Percentiles rank a stretch among this genome's conserved stretches.
Evolutionary conservation across 2,113 vertebrate species (phyloP).

Genomic region (Lepisosteus oculatus): DNA sequence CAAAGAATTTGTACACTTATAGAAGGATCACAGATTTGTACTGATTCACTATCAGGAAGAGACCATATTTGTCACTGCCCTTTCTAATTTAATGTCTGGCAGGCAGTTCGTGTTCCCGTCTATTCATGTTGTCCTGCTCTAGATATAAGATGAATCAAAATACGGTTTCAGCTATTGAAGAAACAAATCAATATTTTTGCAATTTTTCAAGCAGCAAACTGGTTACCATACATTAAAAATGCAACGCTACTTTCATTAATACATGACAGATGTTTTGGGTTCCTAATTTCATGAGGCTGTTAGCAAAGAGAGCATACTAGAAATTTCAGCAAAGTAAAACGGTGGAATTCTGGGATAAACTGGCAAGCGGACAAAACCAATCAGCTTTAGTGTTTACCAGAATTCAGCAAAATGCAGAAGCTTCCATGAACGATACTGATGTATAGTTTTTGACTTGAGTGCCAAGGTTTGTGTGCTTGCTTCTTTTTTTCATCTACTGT

Average conservation of each 20-base stretch:
- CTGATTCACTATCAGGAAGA: conserved; percentile 16
- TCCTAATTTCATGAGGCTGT: neutral
- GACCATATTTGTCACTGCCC: conserved; percentile 11
- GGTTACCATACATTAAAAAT: conserved; percentile 7
- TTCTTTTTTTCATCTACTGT: too few relatives aligned
- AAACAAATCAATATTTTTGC: conserved; percentile 13
- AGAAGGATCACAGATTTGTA: conserved; percentile 20
- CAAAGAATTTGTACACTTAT: conserved; percentile 17
- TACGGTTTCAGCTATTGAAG: neutral
- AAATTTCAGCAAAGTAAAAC: neutral
- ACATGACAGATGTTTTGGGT: conserved; percentile 1
- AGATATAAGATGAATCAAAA: conserved; percentile 4
- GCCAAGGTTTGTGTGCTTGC: too few relatives aligned
- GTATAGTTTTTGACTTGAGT: too few relatives aligned
- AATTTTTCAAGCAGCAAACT: neutral
- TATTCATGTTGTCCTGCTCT: conserved; percentile 1
- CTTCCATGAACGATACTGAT: too few relatives aligned
- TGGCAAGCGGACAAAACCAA: neutral
- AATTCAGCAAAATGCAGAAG: too few relatives aligned
- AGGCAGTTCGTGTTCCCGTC: conserved; percentile 1
- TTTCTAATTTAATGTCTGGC: conserved; percentile 7
- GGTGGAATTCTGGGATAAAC: neutral
- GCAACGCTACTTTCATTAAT: neutral
- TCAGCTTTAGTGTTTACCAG: too few relatives aligned
- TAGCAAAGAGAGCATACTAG: neutral